A percentile compares a stretch with the other conserved stretches of the same genome.
These are phyloP conservation scores for Balaeniceps rex DNA, from an alignment of 2,113 vertebrate genomes.

Conservation along the genomic window DNA sequence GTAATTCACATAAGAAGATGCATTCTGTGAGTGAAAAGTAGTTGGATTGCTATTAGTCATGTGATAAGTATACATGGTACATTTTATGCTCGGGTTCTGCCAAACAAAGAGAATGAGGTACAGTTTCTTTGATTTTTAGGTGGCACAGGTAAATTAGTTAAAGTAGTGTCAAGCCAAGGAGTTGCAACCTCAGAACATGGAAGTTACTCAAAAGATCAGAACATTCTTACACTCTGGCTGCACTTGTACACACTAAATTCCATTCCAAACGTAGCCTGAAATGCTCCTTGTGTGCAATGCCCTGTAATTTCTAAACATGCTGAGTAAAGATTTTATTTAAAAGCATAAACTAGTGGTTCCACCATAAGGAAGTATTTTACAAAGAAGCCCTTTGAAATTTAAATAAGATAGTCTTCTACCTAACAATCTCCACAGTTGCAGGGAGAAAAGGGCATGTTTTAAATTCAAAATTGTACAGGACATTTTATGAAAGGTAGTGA, in stretches of 20 bases:
- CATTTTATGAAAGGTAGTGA: background rate
- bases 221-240: background rate
- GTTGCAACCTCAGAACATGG: background rate
- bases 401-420: background rate
- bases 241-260: background rate
- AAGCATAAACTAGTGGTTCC: background rate
- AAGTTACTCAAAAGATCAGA: background rate
- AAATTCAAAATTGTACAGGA: background rate
- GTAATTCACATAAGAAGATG: background rate
- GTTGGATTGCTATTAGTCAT: background rate
- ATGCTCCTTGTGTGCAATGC: constrained; percentile 3
- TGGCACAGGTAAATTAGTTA: background rate
- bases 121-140: background rate
- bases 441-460: background rate
- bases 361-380: constrained; percentile 32
- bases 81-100: background rate
- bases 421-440: background rate
- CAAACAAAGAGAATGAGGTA: background rate
- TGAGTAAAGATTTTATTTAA: constrained; percentile 45
- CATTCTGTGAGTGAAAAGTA: background rate
- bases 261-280: constrained; percentile 26
- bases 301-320: constrained; percentile 52
- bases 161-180: background rate
- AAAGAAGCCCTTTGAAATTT: constrained; percentile 47
- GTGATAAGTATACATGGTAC: background rate